Base-by-base conservation (phyloP, 2,797 vertebrate genomes). In the Ibycter americanus region DNA sequence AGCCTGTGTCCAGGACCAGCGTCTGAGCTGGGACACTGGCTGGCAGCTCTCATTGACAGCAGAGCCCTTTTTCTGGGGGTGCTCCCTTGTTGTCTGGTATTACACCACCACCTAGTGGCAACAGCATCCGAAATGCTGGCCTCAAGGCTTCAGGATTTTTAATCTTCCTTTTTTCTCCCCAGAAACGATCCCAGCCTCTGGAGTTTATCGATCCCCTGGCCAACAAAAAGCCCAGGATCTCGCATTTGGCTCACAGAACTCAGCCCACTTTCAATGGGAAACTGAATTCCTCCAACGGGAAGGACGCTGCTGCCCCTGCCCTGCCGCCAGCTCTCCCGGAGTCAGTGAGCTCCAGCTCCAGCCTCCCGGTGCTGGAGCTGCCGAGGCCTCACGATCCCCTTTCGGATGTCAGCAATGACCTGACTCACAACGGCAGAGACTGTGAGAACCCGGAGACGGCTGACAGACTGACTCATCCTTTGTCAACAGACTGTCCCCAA, bases 181-280 rank as follows among this genome's bases (percentile, higher is more conserved):
- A 99, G 99, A 99, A 99, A 98, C 99, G 99, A 73, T 97, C 98
- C 4, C 98, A 98, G 22, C 98, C 97, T 29, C 92, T 98, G 70
- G 99, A 99, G 29, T 99, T 99, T 91, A 99, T 99, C 7, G 99
- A 99, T 95, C 99, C 99, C 8, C 93, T 99, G 67, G 98, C 97
- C 97, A 99, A 98, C 98, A 99, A 99, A 97, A 99, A 99, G 97
- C 99, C 99, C 81, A 97, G 99, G 95, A 99, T 99, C 97, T 99
- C 99, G 0, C 99, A 99, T 85, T 97, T 99, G 52, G 95, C 98
- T 91, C 99, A 98, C 97, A 99, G 99, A 91, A 96, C 96, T 80
- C 98, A 98, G 17, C 97, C 98, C 22, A 96, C 98, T 1, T 93
- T 99, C 81, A 99, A 99, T 2, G 99, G 99, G 92, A 99, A 99